Base-by-base conservation (phyloP, 2,888 invertebrate genomes). In the Capitulum mitella region DNA sequence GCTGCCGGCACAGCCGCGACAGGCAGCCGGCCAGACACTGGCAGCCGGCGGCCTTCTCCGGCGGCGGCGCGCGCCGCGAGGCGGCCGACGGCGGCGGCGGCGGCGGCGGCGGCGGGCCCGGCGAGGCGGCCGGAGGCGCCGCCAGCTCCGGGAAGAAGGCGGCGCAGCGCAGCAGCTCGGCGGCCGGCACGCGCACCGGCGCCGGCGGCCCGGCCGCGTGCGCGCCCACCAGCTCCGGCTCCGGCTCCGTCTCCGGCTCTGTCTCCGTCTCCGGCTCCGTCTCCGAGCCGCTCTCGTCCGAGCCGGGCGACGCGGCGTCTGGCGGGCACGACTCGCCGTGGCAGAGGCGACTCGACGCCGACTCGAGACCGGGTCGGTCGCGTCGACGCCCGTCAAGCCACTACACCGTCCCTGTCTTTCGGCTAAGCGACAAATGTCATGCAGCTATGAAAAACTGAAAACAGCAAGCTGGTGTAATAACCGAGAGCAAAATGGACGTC, bases 91-190 rank as follows among this genome's bases (percentile, higher is more conserved):
- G 46, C 54, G 34, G 22, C 37, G 74, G 74, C 70, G 78, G 54
- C 64, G 32, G 26, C 16, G 34, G 34, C 26, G 51, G 51, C 75
- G 34, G 46, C 16, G 46, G n/a, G 26, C 34, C 6, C 14, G 48
- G 29, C 37, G 48, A 2, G 3, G 70, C 29, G 2, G n/a, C n/a
- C n/a, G n/a, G n/a, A n/a, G 34, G 54, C 26, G 40, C 51, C 32
- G 75, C 70, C 48, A 78, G 78, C 54, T 78, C 78, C 10, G 70
- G 54, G 75, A 58, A 78, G 8, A 78, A 43, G 3, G 54, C 34
- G 1, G 75, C 75, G 75, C 75, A 78, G 51, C 78, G 74, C 46
- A 78, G 74, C 46, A 78, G 78, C 75, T 78, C 51, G 10, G 75
- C 54, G n/a, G 75, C 29, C 75, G 78, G 78, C 48, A 37, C 19